Percentiles rank a stretch among this genome's conserved stretches.
Conservation (phyloP, 2,797 vertebrate genomes). For the Poeciliopsis turneri region DNA sequence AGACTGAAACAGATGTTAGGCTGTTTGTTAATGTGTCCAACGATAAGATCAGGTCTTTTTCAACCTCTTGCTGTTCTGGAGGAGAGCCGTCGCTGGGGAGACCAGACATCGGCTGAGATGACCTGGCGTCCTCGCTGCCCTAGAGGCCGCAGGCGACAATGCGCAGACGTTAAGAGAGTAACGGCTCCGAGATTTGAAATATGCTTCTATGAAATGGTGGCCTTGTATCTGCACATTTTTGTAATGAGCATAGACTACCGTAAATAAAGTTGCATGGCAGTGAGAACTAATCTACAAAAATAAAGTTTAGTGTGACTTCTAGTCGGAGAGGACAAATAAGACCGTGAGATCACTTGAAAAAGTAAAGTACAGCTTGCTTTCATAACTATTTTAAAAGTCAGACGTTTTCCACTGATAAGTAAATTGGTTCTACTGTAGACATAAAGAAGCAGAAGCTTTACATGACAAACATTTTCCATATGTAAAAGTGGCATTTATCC, state of each 20-base stretch:
- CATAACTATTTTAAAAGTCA: neutral
- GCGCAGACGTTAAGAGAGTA: constrained; percentile 60
- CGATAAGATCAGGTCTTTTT: constrained; percentile 59
- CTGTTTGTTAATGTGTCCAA: constrained; percentile 64
- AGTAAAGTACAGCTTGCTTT: neutral
- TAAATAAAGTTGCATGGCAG: too few relatives aligned
- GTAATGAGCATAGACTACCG: neutral
- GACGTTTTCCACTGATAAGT: neutral
- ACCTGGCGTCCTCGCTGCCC: constrained; percentile 77
- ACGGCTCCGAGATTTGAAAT: constrained; percentile 13
- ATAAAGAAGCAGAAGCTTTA: neutral
- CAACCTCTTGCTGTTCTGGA: constrained; percentile 74
- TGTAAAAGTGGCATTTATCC: neutral
- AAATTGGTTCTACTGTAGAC: neutral
- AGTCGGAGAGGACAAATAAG: neutral
- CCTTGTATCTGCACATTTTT: constrained; percentile 2
- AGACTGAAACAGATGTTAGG: constrained; percentile 58
- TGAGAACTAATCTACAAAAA: neutral
- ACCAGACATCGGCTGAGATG: constrained; percentile 74
- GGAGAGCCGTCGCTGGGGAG: constrained; percentile 71
- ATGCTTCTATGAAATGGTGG: constrained; percentile 5
- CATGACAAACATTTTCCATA: neutral
- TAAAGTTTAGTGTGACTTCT: neutral
- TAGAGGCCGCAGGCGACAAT: constrained; percentile 74
- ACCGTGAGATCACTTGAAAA: neutral